Evolutionary conservation across 2,888 invertebrate genomes (phyloP).

Genomic region (Aproaerema taeniolella): DNA sequence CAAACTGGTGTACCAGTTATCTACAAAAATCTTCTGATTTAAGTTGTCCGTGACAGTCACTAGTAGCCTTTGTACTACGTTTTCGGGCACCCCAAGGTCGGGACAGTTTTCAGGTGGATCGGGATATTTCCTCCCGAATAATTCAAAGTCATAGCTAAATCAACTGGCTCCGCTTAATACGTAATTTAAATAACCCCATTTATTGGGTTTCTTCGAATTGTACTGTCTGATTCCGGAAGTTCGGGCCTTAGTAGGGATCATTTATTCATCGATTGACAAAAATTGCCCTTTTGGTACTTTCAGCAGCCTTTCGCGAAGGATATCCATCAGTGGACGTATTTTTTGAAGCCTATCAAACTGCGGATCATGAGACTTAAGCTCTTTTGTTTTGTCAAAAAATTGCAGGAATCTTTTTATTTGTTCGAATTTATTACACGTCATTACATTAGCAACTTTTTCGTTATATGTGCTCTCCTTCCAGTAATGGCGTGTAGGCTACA

Average conservation of each 20-base stretch:
- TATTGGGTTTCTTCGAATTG: constrained; percentile 37
- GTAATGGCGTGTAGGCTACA: not conserved
- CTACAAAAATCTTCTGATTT: constrained; percentile 22
- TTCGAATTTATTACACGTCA: not conserved
- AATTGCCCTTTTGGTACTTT: constrained; percentile 32
- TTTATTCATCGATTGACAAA: constrained; percentile 34
- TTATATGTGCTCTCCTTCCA: not conserved
- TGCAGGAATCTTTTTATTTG: not conserved
- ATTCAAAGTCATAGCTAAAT: constrained; percentile 41
- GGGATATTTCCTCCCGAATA: constrained; percentile 30
- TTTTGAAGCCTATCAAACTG: constrained; percentile 30
- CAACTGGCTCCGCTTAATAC: constrained; percentile 39
- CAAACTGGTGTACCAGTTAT: constrained; percentile 24
- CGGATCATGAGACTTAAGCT: not conserved
- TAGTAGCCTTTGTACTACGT: constrained; percentile 19
- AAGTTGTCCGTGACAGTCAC: constrained; percentile 18
- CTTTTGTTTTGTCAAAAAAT: not conserved
- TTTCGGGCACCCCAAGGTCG: constrained; percentile 14
- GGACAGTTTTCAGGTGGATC: not conserved
- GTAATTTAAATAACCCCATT: constrained; percentile 38
- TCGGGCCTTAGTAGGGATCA: constrained; percentile 33
- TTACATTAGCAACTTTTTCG: not conserved
- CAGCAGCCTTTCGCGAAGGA: constrained; percentile 17
- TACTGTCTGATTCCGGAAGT: constrained; percentile 27
- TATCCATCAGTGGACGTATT: constrained; percentile 25